Base-by-base conservation (phyloP, 2,113 vertebrate genomes). In the Trematocara zebra region DNA sequence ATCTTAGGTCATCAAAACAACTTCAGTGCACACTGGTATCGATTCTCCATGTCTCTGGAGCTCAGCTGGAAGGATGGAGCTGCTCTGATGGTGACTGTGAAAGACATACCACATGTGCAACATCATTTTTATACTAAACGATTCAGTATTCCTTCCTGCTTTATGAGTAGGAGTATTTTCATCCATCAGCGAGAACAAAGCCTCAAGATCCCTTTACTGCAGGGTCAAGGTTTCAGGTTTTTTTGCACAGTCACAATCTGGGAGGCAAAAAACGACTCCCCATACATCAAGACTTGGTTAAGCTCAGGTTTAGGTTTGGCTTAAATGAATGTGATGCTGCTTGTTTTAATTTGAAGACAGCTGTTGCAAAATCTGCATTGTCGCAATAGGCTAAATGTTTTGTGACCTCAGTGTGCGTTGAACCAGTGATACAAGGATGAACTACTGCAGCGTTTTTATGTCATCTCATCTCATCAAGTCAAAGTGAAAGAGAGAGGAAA, bases 351-450 rank as follows among this genome's bases (percentile, higher is more conserved):
- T 61, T 15, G 2, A 31, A 86, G 82, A 78, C 31, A 44, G 40
- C 54, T 80, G 51, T 92, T 89, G 51, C 47, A n/a, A 87, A 89
- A 88, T 35, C 59, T 2, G 20, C 31, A 18, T 5, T 92, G 44
- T 83, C 1, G 5, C 78, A 90, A 78, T 8, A 67, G n/a, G 10
- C 47, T 35, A 37, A 26, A n/a, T 53, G 33, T 57, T 85, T 40
- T 12, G 4, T 72, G 80, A 69, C 74, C 23, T 23, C 33, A 53
- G 2, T 35, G 80, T 5, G 2, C 33, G 23, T 49, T 40, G 6
- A 47, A 59, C 28, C n/a, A 20, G 20, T 67, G 37, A 87, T 81
- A 51, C 6, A 28, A 26, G 3, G 10, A 59, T 72, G 31, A 53
- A 33, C 8, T 64, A n/a, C 37, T 81, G 35, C 28, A 8, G 33